A percentile compares a stretch with the other conserved stretches of the same genome.
Conservation (phyloP, 1,140 invertebrate genomes). For the Ptiloglossa arizonensis region DNA sequence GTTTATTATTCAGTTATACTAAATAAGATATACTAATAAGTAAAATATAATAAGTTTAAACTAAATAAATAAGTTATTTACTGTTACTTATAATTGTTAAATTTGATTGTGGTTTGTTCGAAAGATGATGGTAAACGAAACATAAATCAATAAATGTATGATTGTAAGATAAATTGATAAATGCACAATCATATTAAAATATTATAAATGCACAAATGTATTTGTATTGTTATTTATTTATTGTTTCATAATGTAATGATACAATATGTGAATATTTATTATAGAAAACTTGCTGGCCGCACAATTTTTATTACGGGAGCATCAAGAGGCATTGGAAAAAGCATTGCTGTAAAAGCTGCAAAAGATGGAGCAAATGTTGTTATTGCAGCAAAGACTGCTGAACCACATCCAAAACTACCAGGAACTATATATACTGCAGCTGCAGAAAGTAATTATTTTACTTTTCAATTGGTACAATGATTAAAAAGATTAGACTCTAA, state of each 20-base stretch:
- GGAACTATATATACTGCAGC: conserved; percentile 99
- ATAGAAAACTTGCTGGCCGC: conserved; percentile 93
- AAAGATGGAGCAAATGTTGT: conserved; percentile 97
- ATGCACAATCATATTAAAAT: not conserved
- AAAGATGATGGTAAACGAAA: no score
- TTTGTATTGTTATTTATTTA: no score
- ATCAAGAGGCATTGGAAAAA: conserved; percentile 98
- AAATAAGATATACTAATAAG: no score
- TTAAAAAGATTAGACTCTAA: not conserved
- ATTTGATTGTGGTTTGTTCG: no score
- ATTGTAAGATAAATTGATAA: no score
- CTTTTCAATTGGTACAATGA: conserved; percentile 1
- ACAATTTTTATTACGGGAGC: conserved; percentile 98
- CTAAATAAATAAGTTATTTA: no score
- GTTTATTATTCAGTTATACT: no score
- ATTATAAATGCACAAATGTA: not conserved
- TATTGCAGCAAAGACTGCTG: conserved; percentile 97
- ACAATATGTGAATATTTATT: conserved; percentile 2
- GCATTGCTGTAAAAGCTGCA: conserved; percentile 96
- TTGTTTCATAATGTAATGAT: not conserved
- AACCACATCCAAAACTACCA: conserved; percentile 97
- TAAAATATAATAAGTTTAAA: no score
- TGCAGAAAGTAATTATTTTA: conserved; percentile 90
- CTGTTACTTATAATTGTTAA: no score
- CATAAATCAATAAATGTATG: no score